Evolutionary conservation across 2,797 vertebrate genomes (phyloP).

Genomic region (Gymnoscopelus braueri): DNA sequence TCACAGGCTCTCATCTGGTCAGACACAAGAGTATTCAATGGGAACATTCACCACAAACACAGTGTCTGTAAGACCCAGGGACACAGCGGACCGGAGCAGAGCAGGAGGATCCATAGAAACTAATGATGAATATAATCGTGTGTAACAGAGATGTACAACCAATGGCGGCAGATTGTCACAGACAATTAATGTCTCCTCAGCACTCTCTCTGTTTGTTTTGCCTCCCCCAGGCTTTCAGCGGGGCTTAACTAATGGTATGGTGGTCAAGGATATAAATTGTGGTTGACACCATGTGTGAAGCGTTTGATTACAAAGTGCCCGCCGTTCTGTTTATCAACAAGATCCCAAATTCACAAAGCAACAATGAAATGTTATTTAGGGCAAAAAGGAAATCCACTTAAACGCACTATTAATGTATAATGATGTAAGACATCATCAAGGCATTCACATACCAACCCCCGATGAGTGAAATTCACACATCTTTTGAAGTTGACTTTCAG

Average conservation of each 20-base stretch:
- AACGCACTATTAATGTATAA: not conserved
- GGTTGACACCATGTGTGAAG: constrained; percentile 85
- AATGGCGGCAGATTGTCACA: constrained; percentile 80
- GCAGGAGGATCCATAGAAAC: constrained; percentile 69
- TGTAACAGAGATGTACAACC: constrained; percentile 84
- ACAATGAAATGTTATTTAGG: not conserved
- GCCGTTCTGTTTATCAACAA: constrained; percentile 42
- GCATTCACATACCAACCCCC: not conserved
- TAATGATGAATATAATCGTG: constrained; percentile 82
- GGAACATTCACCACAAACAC: constrained; percentile 18
- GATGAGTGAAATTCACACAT: not conserved
- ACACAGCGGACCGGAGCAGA: constrained; percentile 35
- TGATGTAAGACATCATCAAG: not conserved
- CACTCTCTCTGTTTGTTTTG: constrained; percentile 78
- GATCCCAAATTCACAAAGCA: not conserved
- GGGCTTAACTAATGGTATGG: constrained; percentile 86
- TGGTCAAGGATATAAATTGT: constrained; percentile 82
- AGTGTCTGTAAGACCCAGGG: constrained; percentile 45
- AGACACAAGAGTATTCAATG: too few relatives aligned
- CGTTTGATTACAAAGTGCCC: constrained; percentile 76
- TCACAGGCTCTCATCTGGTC: constrained; percentile 17
- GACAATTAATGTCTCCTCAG: constrained; percentile 83
- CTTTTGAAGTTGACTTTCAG: not conserved
- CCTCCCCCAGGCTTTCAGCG: constrained; percentile 68
- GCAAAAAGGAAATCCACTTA: not conserved